These are phyloP conservation scores for Scartelaos histophorus DNA, from an alignment of 2,113 vertebrate genomes.

Conservation along the genomic window DNA sequence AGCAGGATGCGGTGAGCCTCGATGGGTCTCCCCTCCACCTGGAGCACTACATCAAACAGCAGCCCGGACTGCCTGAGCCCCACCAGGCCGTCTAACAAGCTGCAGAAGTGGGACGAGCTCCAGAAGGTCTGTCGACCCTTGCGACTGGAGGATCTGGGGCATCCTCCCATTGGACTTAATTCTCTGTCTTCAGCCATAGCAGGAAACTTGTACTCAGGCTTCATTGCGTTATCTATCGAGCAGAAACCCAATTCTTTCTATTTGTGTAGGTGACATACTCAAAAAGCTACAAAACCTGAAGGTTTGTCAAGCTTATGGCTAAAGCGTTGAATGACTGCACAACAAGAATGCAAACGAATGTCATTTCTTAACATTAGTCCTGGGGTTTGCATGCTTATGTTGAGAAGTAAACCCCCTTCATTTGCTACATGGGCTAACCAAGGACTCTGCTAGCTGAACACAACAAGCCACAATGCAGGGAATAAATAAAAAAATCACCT, in stretches of 20 bases:
- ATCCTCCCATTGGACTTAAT: slow-evolving; percentile 62
- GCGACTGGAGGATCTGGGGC: slow-evolving; percentile 58
- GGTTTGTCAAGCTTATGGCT: slow-evolving; percentile 10
- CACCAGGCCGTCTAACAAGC: slow-evolving; percentile 86
- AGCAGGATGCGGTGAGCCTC: slow-evolving; percentile 93
- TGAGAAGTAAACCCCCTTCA: neutral
- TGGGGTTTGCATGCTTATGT: neutral
- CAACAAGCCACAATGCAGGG: slow-evolving; percentile 7
- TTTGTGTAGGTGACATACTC: neutral
- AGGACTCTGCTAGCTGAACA: neutral
- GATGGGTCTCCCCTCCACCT: slow-evolving; percentile 87
- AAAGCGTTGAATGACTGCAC: neutral
- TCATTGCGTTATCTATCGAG: slow-evolving; percentile 27
- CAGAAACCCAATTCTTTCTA: neutral
- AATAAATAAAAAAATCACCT: neutral
- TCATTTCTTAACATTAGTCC: neutral
- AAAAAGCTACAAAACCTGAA: neutral
- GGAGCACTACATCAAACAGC: slow-evolving; percentile 91
- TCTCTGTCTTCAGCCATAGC: slow-evolving; percentile 85
- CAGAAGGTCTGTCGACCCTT: slow-evolving; percentile 81
- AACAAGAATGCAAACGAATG: neutral
- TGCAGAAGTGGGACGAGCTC: slow-evolving; percentile 84
- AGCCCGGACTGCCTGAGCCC: slow-evolving; percentile 83
- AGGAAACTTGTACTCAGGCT: slow-evolving; percentile 29
- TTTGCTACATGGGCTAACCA: neutral